A percentile compares a stretch with the other conserved stretches of the same genome.
phyloP scores from a whole-genome alignment of 2,888 invertebrate species.

The Drosophila helvetica region DNA sequence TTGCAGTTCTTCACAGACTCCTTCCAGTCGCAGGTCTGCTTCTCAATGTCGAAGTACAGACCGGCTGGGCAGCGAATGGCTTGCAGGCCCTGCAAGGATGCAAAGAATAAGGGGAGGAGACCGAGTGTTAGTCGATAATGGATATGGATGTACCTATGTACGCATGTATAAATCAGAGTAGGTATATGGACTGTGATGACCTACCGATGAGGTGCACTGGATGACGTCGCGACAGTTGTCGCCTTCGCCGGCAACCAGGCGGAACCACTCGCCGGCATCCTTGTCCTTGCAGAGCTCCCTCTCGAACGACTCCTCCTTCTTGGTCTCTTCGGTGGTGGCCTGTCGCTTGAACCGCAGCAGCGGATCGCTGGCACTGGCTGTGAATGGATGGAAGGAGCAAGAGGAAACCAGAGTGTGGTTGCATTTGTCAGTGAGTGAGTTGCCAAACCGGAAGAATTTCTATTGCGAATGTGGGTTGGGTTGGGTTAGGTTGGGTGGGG shows the following conservation, averaged over 20 bases:
- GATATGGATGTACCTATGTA: background rate
- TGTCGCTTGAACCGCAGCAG: constrained; percentile 87
- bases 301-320: constrained; percentile 95
- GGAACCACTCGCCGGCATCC: constrained; percentile 97
- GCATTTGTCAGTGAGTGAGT: constrained; percentile 13
- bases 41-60: constrained; percentile 96
- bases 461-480: constrained; percentile 63
- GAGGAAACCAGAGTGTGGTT: constrained; percentile 4
- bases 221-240: constrained; percentile 97
- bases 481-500: background rate
- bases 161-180: too few species aligned
- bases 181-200: constrained; percentile 77
- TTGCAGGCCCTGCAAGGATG: constrained; percentile 90
- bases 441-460: constrained; percentile 71
- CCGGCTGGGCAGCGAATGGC: constrained; percentile 96
- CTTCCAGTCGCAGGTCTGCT: constrained; percentile 98
- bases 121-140: background rate
- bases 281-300: constrained; percentile 96
- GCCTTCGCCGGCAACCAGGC: constrained; percentile 93
- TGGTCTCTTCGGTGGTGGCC: constrained; percentile 90
- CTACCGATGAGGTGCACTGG: constrained; percentile 96
- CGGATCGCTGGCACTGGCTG: constrained; percentile 59
- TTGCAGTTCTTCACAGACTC: constrained; percentile 97
- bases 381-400: background rate
- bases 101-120: background rate